Evolutionary conservation across 2,113 vertebrate species (phyloP), one percentile per base, ranked within the genome.

Genomic region (Rhea americana): DNA sequence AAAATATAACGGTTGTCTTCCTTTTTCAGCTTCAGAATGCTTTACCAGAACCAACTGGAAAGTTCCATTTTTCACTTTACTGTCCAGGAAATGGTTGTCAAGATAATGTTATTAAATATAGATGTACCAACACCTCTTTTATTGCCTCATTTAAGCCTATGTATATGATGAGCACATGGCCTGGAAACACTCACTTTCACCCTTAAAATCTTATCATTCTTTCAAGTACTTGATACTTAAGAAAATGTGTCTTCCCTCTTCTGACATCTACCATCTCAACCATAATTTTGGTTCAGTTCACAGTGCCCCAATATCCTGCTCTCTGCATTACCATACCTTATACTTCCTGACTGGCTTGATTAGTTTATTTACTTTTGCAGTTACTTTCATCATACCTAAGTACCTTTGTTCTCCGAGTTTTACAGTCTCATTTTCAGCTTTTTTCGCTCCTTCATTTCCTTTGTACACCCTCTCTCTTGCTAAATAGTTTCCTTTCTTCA

Each of bases 101-200:
- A 91, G 67, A 56, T 81, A 91, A 80, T 20, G 7, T 24, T 82
- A 30, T 82, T 85, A 74, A 48, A 78, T 74, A 82, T 39, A 89
- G 71, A 84, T 37, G 37, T 37, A 43, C 24, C 74, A 80, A 80
- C 67, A 92, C 37, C 26, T 83, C 67, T 73, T 81, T 67, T 28
- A 67, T 93, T 93, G 55, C 14, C 48, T 74, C 35, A 37, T 91
- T 95, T 93, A 58, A 81, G 25, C 14, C 63, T 67, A 43, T 14
- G 22, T 51, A 59, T 59, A 71, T 32, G 30, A 89, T 62, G 28
- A 93, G 43, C 35, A 53, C 56, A 11, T n/a, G 47, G 43, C 43
- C 82, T 96, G 82, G 79, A 84, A 93, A 88, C 65, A 68, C 50
- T 93, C 68, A 88, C 55, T 91, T 96, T 81, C 82, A 91, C 82